Evolutionary conservation across 2,113 vertebrate species (phyloP).

Genomic region (Lampris megalopsis): DNA sequence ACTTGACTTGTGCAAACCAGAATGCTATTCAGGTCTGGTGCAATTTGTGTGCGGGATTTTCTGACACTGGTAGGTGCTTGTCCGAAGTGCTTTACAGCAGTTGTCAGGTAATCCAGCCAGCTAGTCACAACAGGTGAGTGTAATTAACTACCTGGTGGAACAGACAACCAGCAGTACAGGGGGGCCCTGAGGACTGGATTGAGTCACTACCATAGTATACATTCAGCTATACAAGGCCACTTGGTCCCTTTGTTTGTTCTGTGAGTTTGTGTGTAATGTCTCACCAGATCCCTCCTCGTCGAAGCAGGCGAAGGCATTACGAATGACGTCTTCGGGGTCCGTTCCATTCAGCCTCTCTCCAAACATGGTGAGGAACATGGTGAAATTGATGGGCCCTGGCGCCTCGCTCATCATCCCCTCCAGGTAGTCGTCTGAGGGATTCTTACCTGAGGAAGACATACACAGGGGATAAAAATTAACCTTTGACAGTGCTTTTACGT

Average conservation of each 20-base stretch:
- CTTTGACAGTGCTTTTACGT: not conserved
- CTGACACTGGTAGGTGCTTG: no score
- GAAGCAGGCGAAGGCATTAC: slow-evolving; percentile 98
- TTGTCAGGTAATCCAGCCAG: no score
- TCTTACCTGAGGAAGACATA: slow-evolving; percentile 87
- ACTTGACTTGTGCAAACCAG: no score
- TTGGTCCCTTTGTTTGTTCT: not conserved
- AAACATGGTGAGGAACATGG: slow-evolving; percentile 99
- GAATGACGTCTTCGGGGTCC: slow-evolving; percentile 96
- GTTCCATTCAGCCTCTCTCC: slow-evolving; percentile 98
- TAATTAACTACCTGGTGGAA: no score
- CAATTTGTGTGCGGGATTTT: no score
- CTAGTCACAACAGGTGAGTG: no score
- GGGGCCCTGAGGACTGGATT: no score
- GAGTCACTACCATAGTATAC: not conserved
- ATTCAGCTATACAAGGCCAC: not conserved
- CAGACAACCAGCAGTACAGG: no score
- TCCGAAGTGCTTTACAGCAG: no score
- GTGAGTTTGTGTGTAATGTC: slow-evolving; percentile 3
- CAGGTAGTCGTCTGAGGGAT: slow-evolving; percentile 97
- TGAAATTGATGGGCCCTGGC: slow-evolving; percentile 98
- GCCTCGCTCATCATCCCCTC: slow-evolving; percentile 99
- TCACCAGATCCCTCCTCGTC: slow-evolving; percentile 95
- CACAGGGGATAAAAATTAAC: not conserved
- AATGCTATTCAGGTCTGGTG: no score